Evolutionary conservation across 2,888 invertebrate genomes (phyloP), one percentile per base, ranked within the genome.

Genomic region (Pomacea canaliculata): DNA sequence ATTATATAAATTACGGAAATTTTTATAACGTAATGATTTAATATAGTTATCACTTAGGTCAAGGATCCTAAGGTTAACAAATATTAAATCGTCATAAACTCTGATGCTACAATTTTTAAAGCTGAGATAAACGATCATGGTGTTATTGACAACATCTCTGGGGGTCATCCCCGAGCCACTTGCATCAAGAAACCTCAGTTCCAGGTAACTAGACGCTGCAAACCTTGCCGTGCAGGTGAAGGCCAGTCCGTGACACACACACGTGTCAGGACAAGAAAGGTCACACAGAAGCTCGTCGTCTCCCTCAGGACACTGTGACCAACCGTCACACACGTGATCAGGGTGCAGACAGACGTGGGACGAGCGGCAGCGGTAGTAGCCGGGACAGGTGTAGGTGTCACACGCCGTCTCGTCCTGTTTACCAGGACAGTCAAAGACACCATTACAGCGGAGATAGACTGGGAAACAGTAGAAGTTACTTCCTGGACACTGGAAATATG

Each of bases 281-380:
- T 63, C 63, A 63, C 63, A 63, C 19, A 63, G 63, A 5, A 63
- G 63, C 27, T 63, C 63, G 63, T 63, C 63, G 19, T 63, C 63
- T 19, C 27, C 10, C 63, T 63, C 23, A 27, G 63, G 63, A 63
- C 63, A 63, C 27, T 63, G 63, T n/a, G 27, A 19, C 63, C n/a
- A n/a, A 1, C 27, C 63, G 27, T 63, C 63, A 63, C 63, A 63
- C 63, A 63, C 19, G 63, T 63, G 63, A 19, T 27, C 27, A 7
- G 63, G 10, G 27, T 63, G 63, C 63, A 63, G 23, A 12, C 63
- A 63, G 16, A 63, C 63, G 19, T 19, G n/a, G 1, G 63, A 63
- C 10, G 63, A n/a, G 27, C 63, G 63, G 19, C 63, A 63, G 23
- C 63, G 63, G 63, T 23, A 63, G 63, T 18, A 63, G n/a, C 63